Percentiles rank a stretch among this genome's conserved stretches.
Evolutionary conservation across 2,797 vertebrate species (phyloP).

Genomic region (Rousettus madagascariensis): DNA sequence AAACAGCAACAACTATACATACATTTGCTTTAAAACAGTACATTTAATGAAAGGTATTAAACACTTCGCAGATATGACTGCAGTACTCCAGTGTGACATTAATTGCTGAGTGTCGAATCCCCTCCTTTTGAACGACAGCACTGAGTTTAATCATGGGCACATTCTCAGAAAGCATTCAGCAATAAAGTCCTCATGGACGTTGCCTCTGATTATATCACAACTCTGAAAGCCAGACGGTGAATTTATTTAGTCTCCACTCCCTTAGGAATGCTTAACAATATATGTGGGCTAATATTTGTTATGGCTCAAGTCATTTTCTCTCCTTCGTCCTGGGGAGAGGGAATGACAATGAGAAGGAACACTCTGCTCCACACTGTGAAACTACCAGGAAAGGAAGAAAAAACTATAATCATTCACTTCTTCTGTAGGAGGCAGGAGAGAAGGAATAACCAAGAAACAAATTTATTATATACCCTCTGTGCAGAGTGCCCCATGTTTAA

Average conservation of each 20-base stretch:
- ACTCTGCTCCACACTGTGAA: background rate
- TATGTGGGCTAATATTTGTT: conserved; percentile 64
- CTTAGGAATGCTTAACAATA: conserved; percentile 25
- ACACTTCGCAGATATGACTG: background rate
- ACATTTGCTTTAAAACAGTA: background rate
- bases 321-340: conserved; percentile 22
- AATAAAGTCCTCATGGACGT: background rate
- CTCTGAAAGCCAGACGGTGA: background rate
- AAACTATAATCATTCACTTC: conserved; percentile 43
- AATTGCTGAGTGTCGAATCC: background rate
- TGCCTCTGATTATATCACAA: background rate
- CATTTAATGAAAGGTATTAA: conserved; percentile 23
- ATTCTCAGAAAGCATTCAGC: background rate
- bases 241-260: conserved; percentile 52
- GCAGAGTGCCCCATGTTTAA: conserved; percentile 32
- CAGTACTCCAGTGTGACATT: background rate
- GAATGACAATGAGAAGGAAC: background rate
- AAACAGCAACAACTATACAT: background rate
- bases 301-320: conserved; percentile 45
- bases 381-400: background rate
- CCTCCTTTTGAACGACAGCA: background rate
- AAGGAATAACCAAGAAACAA: conserved; percentile 31
- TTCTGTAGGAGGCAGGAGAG: background rate
- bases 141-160: background rate
- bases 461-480: conserved; percentile 44